phyloP scores from a whole-genome alignment of 2,888 invertebrate species.

The Nephrotoma guestfalica region DNA sequence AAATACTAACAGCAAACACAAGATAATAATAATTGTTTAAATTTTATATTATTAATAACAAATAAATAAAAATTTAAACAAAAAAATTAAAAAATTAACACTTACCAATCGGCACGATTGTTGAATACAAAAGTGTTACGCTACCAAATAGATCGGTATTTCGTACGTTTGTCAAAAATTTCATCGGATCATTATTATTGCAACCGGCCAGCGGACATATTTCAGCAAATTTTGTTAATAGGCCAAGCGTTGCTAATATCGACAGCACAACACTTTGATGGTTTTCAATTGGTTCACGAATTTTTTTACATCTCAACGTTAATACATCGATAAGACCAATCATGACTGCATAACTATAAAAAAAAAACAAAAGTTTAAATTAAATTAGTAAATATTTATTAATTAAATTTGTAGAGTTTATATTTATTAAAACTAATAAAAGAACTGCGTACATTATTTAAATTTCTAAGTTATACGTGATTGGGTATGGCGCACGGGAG shows the following conservation, averaged over 20 bases:
- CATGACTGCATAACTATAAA: conserved; percentile 58
- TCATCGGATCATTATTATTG: conserved; percentile 23
- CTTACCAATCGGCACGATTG: conserved; percentile 30
- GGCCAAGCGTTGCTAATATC: conserved; percentile 29
- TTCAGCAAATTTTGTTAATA: conserved; percentile 31
- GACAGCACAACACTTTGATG: conserved; percentile 31
- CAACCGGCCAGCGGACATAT: conserved; percentile 26
- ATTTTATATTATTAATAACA: neutral
- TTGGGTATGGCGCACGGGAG: neutral
- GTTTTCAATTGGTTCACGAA: conserved; percentile 44
- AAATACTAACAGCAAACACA: neutral
- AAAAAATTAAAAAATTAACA: conserved; percentile 8
- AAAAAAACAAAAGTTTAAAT: conserved; percentile 7
- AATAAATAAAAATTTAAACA: neutral
- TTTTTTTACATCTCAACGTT: conserved; percentile 51
- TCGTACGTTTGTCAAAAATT: conserved; percentile 27
- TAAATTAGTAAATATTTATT: neutral
- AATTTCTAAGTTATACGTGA: neutral
- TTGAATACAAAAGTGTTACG: conserved; percentile 27
- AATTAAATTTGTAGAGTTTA: neutral
- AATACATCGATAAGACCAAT: conserved; percentile 68
- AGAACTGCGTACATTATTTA: neutral
- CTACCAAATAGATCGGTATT: conserved; percentile 32
- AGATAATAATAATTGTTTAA: neutral
- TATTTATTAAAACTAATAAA: neutral